Conservation (phyloP, 1,140 invertebrate species). For the Calycopis cecrops region DNA sequence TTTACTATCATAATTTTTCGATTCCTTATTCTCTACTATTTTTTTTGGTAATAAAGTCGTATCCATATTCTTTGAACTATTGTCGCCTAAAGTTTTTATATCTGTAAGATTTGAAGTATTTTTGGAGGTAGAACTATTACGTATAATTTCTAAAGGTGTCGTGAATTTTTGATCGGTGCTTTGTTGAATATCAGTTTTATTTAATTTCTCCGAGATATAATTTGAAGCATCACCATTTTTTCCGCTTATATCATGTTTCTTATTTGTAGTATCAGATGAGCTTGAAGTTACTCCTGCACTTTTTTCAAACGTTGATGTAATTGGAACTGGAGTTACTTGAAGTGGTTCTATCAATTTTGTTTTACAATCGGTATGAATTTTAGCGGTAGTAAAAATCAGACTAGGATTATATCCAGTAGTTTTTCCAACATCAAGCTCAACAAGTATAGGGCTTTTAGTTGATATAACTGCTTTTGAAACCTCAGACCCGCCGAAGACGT, state of each 20-base stretch:
- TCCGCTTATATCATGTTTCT: not conserved
- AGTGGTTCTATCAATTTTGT: slow-evolving; percentile 51
- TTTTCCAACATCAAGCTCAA: slow-evolving; percentile 50
- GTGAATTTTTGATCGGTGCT: slow-evolving; percentile 5
- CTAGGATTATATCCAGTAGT: slow-evolving; percentile 33
- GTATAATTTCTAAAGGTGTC: not conserved
- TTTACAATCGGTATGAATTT: slow-evolving; percentile 61
- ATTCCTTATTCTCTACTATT: not conserved
- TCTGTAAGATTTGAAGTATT: slow-evolving; percentile 4
- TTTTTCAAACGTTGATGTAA: slow-evolving; percentile 57
- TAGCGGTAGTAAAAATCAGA: slow-evolving; percentile 66
- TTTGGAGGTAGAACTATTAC: slow-evolving; percentile 11
- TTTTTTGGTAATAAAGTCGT: not conserved
- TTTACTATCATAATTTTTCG: not conserved
- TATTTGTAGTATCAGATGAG: not conserved
- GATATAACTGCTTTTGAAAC: slow-evolving; percentile 24
- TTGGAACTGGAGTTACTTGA: slow-evolving; percentile 53
- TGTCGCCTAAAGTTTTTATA: not conserved
- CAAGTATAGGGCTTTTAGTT: slow-evolving; percentile 46
- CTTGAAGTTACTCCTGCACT: slow-evolving; percentile 11
- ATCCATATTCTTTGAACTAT: not conserved
- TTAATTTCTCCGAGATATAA: not conserved
- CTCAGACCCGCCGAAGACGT: slow-evolving; percentile 40
- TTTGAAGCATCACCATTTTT: slow-evolving; percentile 7
- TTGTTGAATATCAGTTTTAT: not conserved